Conservation (phyloP, 2,797 vertebrate genomes). For the Gobionotothen gibberifrons region DNA sequence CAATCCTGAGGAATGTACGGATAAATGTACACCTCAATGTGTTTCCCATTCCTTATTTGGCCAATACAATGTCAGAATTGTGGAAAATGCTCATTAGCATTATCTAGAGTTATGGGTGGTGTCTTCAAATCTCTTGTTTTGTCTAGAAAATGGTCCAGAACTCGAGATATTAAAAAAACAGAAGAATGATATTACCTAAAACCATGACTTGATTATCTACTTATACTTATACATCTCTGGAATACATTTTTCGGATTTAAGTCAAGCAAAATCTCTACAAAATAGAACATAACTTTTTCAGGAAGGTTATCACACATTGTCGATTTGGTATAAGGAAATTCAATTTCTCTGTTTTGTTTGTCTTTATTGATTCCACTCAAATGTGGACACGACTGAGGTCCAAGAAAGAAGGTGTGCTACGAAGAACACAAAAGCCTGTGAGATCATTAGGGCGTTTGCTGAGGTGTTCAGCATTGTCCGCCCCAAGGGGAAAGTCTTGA, state of each 20-base stretch:
- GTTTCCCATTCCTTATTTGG: neutral
- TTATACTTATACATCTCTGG: neutral
- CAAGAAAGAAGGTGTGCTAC: constrained; percentile 23
- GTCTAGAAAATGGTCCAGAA: neutral
- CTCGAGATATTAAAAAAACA: neutral
- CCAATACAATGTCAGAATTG: neutral
- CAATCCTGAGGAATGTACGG: constrained; percentile 57
- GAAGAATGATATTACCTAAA: neutral
- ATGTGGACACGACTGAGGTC: constrained; percentile 27
- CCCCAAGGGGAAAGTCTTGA: constrained; percentile 77
- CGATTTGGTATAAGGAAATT: constrained; percentile 9
- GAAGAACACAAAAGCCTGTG: constrained; percentile 45
- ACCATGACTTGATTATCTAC: neutral
- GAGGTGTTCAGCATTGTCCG: constrained; percentile 72
- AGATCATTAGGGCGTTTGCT: constrained; percentile 70
- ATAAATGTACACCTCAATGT: constrained; percentile 23
- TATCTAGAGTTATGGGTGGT: neutral
- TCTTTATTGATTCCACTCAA: constrained; percentile 22
- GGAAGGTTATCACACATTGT: neutral
- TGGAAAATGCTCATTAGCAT: neutral
- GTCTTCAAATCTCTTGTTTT: neutral
- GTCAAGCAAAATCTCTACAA: neutral
- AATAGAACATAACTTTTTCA: neutral
- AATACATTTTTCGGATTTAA: neutral
- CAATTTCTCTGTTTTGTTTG: neutral